A percentile compares a stretch with the other conserved stretches of the same genome.
phyloP scores from a whole-genome alignment of 2,888 invertebrate genomes.

The Rhagophthalmus giganteus region DNA sequence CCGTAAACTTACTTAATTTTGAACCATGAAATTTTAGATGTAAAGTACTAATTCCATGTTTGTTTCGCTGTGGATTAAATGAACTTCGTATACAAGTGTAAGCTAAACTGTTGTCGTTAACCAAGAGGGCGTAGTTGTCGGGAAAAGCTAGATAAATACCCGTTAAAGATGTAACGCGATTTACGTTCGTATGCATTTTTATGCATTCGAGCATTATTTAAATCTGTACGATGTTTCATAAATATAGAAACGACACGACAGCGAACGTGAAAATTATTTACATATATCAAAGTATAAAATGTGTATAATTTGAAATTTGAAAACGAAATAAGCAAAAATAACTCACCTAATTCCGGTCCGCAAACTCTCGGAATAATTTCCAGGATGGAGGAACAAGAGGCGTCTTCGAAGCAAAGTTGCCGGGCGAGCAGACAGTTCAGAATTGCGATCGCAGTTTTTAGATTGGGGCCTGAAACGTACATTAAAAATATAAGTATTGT shows the following conservation, averaged over 20 bases:
- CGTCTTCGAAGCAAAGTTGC: conserved; percentile 87
- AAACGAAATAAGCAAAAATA: conserved; percentile 27
- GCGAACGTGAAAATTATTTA: conserved; percentile 7
- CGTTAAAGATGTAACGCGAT: conserved; percentile 12
- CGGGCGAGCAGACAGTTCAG: conserved; percentile 86
- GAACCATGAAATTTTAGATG: too few relatives aligned
- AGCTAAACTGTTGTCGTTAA: too few relatives aligned
- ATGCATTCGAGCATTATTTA: conserved; percentile 2
- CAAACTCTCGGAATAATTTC: conserved; percentile 91
- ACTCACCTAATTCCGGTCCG: conserved; percentile 87
- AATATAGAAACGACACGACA: conserved; percentile 6
- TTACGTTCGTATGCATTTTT: conserved; percentile 16
- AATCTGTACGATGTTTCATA: too few relatives aligned
- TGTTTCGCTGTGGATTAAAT: too few relatives aligned
- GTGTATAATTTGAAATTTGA: conserved; percentile 20
- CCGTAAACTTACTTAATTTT: too few relatives aligned
- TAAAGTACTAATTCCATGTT: too few relatives aligned
- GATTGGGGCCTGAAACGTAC: conserved; percentile 71
- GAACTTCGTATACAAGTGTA: too few relatives aligned
- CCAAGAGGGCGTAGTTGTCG: too few relatives aligned
- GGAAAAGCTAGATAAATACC: conserved; percentile 22
- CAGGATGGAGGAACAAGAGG: conserved; percentile 86
- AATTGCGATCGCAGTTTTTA: conserved; percentile 78
- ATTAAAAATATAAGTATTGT: conserved; percentile 29
- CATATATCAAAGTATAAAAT: conserved; percentile 15